Evolutionary conservation across 2,113 vertebrate species (phyloP), one percentile per base, ranked within the genome.

Genomic region (Nothoprocta perdicaria): DNA sequence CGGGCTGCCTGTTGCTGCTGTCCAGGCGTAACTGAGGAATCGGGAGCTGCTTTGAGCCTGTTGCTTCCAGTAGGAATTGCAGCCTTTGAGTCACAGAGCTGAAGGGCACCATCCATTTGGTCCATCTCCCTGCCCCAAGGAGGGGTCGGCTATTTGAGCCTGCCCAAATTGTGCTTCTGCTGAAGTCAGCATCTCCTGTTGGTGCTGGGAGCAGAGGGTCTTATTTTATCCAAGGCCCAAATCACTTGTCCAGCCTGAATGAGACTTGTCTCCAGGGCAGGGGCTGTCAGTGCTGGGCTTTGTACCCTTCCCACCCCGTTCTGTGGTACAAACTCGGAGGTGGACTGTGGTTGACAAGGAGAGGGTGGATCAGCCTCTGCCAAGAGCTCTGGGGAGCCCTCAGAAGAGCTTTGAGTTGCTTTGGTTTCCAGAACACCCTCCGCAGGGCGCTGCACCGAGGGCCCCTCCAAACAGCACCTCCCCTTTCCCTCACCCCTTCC

Each of bases 61-160:
- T 81, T 88, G 80, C 65, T 84, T 66, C 45, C 50, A 4, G 63
- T 57, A 22, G 68, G 63, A 89, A 57, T 83, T 80, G 40, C 33
- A 63, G 57, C 62, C 48, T 68, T 52, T 27, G 50, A 79, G 76
- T 71, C 63, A 18, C 10, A 27, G 61, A 86, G 27, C 21, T 78
- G 82, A 80, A 73, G 89, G 75, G 26, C 35, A 76, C 43, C 43
- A n/a, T 81, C 79, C 72, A 18, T 60, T 65, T 26, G 48, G 53
- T 77, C 58, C 14, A 2, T 83, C 72, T 83, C 16, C 52, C 35
- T 71, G 71, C 53, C 63, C 17, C 29, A 22, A 13, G 65, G 88
- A 68, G 46, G 41, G 21, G 61, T 78, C 68, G 52, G 72, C 65
- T 55, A 0, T 33, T 55, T 43, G 61, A 3, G 63, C 85, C 19